Conservation (phyloP, 2,113 vertebrate genomes). For the Butastur rufipennis region DNA sequence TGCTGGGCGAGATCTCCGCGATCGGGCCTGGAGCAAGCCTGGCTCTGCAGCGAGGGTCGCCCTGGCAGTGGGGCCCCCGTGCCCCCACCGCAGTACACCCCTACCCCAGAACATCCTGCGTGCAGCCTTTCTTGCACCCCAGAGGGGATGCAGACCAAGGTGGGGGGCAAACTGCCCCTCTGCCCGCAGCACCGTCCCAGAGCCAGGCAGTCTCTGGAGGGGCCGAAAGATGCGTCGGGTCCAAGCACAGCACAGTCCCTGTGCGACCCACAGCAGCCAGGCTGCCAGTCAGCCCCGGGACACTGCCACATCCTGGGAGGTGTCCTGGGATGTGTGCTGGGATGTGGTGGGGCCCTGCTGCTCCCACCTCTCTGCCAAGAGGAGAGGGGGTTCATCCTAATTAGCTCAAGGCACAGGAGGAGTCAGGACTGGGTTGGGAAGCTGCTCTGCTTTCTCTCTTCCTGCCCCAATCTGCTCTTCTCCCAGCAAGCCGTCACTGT, state of each 20-base stretch:
- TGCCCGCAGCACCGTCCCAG: neutral
- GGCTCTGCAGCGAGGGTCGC: neutral
- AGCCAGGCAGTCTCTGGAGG: neutral
- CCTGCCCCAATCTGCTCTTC: neutral
- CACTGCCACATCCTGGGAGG: too few relatives aligned
- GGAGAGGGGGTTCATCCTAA: neutral
- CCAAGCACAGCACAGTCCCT: neutral
- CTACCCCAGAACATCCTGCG: too few relatives aligned
- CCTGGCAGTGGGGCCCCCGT: neutral
- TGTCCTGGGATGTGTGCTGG: too few relatives aligned
- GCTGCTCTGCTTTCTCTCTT: neutral
- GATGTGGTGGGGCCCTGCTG: neutral
- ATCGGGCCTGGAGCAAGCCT: fast-evolving
- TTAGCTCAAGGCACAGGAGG: neutral
- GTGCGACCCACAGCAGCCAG: neutral
- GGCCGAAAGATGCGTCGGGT: fast-evolving
- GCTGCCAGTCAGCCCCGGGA: fast-evolving
- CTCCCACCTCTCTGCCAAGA: neutral
- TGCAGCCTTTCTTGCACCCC: neutral
- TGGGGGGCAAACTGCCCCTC: neutral
- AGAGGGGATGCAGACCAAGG: too few relatives aligned
- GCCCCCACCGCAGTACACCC: neutral
- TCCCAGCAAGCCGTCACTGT: neutral
- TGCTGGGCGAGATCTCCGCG: fast-evolving
- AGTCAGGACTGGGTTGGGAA: neutral